Evolutionary conservation across 64 coral and sea anemone species (phyloP).

Genomic region (Pocillopora verrucosa): DNA sequence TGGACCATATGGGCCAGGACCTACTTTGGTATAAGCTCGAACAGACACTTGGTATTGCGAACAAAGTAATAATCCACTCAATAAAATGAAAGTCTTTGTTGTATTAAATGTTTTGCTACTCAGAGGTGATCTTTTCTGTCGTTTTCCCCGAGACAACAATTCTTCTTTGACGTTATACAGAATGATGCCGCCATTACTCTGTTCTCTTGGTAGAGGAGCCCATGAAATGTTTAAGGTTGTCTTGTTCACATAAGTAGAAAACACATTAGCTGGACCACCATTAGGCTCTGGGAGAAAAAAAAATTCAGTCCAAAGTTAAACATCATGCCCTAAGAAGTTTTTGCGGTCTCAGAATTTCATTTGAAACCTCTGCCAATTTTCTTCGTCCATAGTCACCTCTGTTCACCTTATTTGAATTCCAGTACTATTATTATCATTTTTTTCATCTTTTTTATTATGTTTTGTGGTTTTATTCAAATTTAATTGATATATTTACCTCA

Average conservation of each 20-base stretch:
- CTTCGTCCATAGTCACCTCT: too few relatives aligned
- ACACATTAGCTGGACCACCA: not conserved
- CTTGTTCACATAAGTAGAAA: not conserved
- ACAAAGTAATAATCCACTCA: not conserved
- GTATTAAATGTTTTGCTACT: not conserved
- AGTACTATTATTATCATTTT: too few relatives aligned
- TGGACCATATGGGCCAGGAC: not conserved
- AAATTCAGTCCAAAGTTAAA: too few relatives aligned
- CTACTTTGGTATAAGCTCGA: not conserved
- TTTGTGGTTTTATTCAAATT: too few relatives aligned
- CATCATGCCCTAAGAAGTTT: too few relatives aligned
- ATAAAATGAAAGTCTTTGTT: not conserved
- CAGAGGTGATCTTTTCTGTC: not conserved
- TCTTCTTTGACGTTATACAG: not conserved
- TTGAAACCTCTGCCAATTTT: too few relatives aligned
- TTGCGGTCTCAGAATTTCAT: too few relatives aligned
- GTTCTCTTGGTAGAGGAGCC: not conserved
- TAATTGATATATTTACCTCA: too few relatives aligned
- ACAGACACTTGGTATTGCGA: conserved; percentile 4
- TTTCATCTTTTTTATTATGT: too few relatives aligned
- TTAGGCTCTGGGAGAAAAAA: not conserved
- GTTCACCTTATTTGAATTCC: too few relatives aligned
- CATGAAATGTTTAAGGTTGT: conserved; percentile 16
- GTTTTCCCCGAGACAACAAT: not conserved
- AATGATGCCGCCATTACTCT: not conserved